Percentiles rank a stretch among this genome's conserved stretches.
Evolutionary conservation across 1,140 invertebrate species (phyloP).

Genomic region (Globodera rostochiensis): DNA sequence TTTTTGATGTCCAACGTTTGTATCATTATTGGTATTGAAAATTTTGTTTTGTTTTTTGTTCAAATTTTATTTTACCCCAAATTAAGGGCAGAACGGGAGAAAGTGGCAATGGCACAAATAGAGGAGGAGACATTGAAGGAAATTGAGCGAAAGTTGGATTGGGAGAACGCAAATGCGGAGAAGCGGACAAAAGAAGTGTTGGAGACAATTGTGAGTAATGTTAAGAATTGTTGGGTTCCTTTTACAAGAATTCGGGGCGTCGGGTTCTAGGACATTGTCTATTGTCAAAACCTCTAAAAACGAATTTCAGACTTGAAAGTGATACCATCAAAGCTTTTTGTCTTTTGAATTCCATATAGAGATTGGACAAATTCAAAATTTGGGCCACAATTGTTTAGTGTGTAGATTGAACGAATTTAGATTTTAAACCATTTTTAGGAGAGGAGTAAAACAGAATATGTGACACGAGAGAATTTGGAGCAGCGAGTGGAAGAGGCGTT

Average conservation of each 20-base stretch:
- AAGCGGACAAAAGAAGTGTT: slow-evolving; percentile 25
- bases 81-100: slow-evolving; percentile 37
- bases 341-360: neutral
- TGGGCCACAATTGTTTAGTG: neutral
- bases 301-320: neutral
- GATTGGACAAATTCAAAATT: neutral
- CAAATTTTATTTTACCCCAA: neutral
- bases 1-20: too few species aligned
- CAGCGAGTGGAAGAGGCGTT: slow-evolving; percentile 45
- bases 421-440: slow-evolving; percentile 42
- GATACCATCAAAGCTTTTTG: neutral
- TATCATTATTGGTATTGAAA: too few species aligned
- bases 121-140: slow-evolving; percentile 33
- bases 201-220: slow-evolving; percentile 34
- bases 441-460: slow-evolving; percentile 43
- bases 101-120: slow-evolving; percentile 19
- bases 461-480: slow-evolving; percentile 51
- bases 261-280: neutral
- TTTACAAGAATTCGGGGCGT: neutral
- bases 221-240: neutral
- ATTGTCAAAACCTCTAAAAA: neutral
- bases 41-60: too few species aligned
- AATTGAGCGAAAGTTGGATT: slow-evolving; percentile 29
- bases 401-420: neutral
- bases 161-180: slow-evolving; percentile 24